A percentile compares a stretch with the other conserved stretches of the same genome.
phyloP scores from a whole-genome alignment of 2,888 invertebrate species.

The Morpho helenor region DNA sequence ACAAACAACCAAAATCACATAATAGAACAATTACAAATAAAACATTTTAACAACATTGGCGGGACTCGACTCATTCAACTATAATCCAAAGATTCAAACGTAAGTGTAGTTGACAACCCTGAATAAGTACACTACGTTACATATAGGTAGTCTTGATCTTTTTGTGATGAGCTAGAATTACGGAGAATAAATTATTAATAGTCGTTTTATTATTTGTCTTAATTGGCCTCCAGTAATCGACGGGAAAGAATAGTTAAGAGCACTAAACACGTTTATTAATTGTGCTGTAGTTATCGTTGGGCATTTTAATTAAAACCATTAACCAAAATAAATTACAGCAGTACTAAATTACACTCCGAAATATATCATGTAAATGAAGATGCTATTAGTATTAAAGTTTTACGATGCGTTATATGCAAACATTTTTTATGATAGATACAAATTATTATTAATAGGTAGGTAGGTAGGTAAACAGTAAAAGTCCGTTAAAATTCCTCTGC shows the following conservation, averaged over 20 bases:
- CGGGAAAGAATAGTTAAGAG: slow-evolving; percentile 11
- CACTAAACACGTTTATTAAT: slow-evolving; percentile 17
- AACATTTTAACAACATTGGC: too few relatives aligned
- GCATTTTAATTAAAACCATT: slow-evolving; percentile 21
- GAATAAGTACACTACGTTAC: background rate
- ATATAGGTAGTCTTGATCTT: background rate
- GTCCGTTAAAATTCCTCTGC: too few relatives aligned
- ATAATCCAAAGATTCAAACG: too few relatives aligned
- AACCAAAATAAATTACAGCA: slow-evolving; percentile 16
- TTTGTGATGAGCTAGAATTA: slow-evolving; percentile 12
- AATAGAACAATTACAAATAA: too few relatives aligned
- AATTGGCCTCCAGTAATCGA: slow-evolving; percentile 17
- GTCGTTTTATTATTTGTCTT: slow-evolving; percentile 17
- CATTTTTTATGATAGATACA: slow-evolving; percentile 6
- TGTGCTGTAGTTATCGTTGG: slow-evolving; percentile 13
- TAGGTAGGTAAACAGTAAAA: too few relatives aligned
- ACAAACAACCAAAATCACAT: too few relatives aligned
- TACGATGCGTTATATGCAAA: slow-evolving; percentile 4
- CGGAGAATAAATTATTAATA: slow-evolving; percentile 7
- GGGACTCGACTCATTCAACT: too few relatives aligned
- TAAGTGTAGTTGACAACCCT: background rate
- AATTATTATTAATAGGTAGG: too few relatives aligned
- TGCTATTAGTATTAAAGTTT: slow-evolving; percentile 8
- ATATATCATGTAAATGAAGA: slow-evolving; percentile 12
- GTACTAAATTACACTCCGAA: slow-evolving; percentile 13